Conservation (phyloP, 2,113 vertebrate genomes). For the Channa argus region DNA sequence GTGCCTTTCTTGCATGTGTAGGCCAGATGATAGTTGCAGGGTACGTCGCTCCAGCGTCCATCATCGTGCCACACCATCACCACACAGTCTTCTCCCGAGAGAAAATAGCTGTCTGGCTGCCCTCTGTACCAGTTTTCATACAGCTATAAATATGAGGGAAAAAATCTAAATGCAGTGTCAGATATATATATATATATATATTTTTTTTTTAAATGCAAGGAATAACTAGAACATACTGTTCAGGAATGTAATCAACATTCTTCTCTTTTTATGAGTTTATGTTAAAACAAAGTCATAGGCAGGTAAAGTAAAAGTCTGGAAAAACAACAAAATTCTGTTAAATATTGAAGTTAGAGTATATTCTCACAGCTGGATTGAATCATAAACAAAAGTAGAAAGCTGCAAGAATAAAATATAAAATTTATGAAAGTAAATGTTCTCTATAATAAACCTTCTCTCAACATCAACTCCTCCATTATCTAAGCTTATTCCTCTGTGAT, state of each 20-base stretch:
- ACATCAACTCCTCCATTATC: neutral
- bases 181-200: too few relatives aligned
- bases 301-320: neutral
- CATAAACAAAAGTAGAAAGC: neutral
- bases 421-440: too few relatives aligned
- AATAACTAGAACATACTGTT: neutral
- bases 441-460: too few relatives aligned
- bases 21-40: constrained; percentile 96
- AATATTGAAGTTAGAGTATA: neutral
- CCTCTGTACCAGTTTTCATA: constrained; percentile 96
- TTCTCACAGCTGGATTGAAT: neutral
- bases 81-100: constrained; percentile 96
- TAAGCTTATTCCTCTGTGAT: neutral
- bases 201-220: neutral
- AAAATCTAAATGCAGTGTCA: neutral
- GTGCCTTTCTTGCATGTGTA: constrained; percentile 97
- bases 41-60: constrained; percentile 95
- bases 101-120: constrained; percentile 97
- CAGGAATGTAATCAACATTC: too few relatives aligned
- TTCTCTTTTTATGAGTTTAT: too few relatives aligned
- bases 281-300: too few relatives aligned
- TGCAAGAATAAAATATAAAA: too few relatives aligned
- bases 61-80: constrained; percentile 95
- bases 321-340: too few relatives aligned
- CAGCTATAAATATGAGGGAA: constrained; percentile 78